Evolutionary conservation across 2,113 vertebrate genomes (phyloP).

Genomic region (Patagioenas fasciata): DNA sequence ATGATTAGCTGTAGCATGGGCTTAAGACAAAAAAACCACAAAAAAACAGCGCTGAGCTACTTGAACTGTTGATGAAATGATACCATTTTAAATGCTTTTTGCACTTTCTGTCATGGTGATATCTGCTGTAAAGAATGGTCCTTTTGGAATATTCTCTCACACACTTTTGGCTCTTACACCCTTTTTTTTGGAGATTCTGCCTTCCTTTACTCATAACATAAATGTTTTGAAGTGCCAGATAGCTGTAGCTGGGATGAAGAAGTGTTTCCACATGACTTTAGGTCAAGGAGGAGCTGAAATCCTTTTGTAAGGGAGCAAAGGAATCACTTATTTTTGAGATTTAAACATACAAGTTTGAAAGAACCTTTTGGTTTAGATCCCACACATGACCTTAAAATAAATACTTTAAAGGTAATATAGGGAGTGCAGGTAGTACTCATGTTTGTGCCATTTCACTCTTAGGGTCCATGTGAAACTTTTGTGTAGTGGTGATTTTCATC

Average conservation of each 20-base stretch:
- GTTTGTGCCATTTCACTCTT: not conserved
- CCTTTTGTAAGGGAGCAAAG: not conserved
- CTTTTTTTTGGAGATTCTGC: not conserved
- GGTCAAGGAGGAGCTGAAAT: not conserved
- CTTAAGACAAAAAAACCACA: not conserved
- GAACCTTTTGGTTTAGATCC: not conserved
- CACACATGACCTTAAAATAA: not conserved
- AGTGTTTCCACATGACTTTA: not conserved
- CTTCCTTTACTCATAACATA: not conserved
- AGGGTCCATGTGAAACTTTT: not conserved
- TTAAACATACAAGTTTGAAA: not conserved
- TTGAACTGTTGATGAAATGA: not conserved
- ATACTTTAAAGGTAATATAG: not conserved
- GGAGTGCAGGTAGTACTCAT: too few relatives aligned
- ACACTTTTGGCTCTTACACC: not conserved
- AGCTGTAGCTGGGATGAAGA: not conserved
- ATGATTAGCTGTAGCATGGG: not conserved
- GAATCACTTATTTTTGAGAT: not conserved
- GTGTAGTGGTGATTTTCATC: not conserved
- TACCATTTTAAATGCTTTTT: not conserved
- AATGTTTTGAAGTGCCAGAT: not conserved
- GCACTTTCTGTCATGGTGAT: not conserved
- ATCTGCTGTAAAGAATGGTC: not conserved
- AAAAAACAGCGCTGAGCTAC: not conserved
- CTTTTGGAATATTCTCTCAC: not conserved